phyloP scores from a whole-genome alignment of 2,113 vertebrate genomes.

The Dicrurus megarhynchus region DNA sequence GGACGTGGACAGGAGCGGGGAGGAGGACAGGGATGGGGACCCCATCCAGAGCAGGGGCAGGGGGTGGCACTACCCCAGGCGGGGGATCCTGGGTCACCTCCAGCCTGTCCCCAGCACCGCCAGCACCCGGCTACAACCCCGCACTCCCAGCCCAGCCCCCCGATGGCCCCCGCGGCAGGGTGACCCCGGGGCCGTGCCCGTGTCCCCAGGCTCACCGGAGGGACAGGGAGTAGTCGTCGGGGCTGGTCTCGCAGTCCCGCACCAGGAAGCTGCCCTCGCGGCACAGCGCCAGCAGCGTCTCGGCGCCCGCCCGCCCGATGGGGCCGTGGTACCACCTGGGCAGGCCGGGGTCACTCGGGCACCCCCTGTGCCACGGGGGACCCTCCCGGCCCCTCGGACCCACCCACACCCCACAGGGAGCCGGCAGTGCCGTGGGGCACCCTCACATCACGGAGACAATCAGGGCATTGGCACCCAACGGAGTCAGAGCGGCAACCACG shows the following conservation, averaged over 20 bases:
- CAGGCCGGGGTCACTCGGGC: neutral
- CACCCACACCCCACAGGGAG: neutral
- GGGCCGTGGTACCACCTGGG: constrained; percentile 90
- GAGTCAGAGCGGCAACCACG: neutral
- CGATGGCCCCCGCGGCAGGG: fast-evolving
- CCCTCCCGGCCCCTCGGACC: neutral
- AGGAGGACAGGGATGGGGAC: too few relatives aligned
- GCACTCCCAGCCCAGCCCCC: fast-evolving
- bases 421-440: neutral
- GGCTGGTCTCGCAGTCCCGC: constrained; percentile 87
- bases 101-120: neutral
- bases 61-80: neutral
- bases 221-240: constrained; percentile 87
- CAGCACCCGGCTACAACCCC: fast-evolving
- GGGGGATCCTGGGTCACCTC: neutral
- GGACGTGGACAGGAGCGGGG: too few relatives aligned
- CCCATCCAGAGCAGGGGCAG: neutral
- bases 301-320: constrained; percentile 84
- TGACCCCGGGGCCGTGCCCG: fast-evolving
- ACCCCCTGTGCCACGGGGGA: fast-evolving
- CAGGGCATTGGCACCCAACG: fast-evolving
- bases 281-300: constrained; percentile 86
- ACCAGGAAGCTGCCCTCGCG: constrained; percentile 94
- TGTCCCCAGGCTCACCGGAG: constrained; percentile 67
- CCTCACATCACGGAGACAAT: fast-evolving